Conservation (phyloP, 2,888 invertebrate genomes). For the Augochlorella aurata region DNA sequence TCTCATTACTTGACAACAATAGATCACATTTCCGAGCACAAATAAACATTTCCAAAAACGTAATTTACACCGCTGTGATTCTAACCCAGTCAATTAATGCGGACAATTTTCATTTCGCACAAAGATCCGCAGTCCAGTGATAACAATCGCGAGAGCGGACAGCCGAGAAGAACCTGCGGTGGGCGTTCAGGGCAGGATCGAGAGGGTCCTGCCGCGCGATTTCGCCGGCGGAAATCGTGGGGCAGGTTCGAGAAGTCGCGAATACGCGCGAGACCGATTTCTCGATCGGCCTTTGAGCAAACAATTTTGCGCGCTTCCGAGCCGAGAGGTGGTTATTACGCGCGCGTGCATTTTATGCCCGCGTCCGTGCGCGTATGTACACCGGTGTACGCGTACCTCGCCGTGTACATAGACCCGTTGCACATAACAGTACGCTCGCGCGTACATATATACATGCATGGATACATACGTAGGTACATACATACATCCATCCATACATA, state of each 20-base stretch:
- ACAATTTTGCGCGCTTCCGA: conserved; percentile 75
- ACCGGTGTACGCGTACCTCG: conserved; percentile 18
- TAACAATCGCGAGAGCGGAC: not conserved
- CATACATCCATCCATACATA: not conserved
- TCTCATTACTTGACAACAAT: too few relatives aligned
- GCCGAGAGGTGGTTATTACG: conserved; percentile 69
- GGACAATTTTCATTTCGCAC: too few relatives aligned
- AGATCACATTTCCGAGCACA: too few relatives aligned
- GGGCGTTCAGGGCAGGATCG: not conserved
- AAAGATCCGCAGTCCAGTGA: not conserved
- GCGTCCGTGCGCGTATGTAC: conserved; percentile 7
- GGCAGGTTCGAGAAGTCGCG: not conserved
- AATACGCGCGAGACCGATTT: not conserved
- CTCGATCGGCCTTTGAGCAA: conserved; percentile 70
- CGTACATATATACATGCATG: not conserved
- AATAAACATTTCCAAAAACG: too few relatives aligned
- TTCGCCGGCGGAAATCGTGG: not conserved
- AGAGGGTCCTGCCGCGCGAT: not conserved
- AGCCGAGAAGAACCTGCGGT: not conserved
- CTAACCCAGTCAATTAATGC: too few relatives aligned
- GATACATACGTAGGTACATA: not conserved
- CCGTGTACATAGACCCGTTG: conserved; percentile 7
- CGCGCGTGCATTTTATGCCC: conserved; percentile 49
- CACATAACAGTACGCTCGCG: not conserved
- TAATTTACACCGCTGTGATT: too few relatives aligned